These are phyloP conservation scores for Dorcus hopei DNA, from an alignment of 2,888 invertebrate species.

Conservation along the genomic window DNA sequence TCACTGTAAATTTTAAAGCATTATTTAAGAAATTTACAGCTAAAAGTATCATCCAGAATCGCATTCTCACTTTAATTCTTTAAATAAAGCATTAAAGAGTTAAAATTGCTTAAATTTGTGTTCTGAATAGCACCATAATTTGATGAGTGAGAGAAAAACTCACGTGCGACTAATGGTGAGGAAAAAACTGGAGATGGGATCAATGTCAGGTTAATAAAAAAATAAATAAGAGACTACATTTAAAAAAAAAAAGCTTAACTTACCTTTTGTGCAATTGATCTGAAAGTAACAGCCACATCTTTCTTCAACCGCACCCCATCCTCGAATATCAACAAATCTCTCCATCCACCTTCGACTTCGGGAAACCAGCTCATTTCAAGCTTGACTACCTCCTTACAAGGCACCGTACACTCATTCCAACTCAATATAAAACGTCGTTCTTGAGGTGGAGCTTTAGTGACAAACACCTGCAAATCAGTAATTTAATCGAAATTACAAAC, in stretches of 20 bases:
- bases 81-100: no score
- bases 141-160: no score
- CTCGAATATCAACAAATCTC: constrained; percentile 60
- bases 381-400: constrained; percentile 53
- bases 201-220: no score
- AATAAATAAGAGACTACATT: no score
- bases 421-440: constrained; percentile 59
- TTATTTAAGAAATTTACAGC: no score
- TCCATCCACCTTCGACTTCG: constrained; percentile 54
- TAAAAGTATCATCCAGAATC: no score
- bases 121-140: no score
- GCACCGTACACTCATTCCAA: constrained; percentile 55
- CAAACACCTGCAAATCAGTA: constrained; percentile 49
- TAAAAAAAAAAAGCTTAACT: not conserved
- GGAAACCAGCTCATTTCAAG: constrained; percentile 67
- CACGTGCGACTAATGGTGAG: no score
- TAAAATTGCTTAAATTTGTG: no score
- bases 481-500: constrained; percentile 41
- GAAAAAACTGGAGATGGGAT: no score
- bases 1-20: no score
- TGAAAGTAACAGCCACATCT: constrained; percentile 64
- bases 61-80: no score
- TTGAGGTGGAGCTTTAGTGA: constrained; percentile 54
- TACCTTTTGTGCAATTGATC: constrained; percentile 50
- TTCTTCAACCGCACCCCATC: constrained; percentile 64